These are phyloP conservation scores for Ptychadena robeensis DNA, from an alignment of 2,797 vertebrate genomes.

Conservation along the genomic window DNA sequence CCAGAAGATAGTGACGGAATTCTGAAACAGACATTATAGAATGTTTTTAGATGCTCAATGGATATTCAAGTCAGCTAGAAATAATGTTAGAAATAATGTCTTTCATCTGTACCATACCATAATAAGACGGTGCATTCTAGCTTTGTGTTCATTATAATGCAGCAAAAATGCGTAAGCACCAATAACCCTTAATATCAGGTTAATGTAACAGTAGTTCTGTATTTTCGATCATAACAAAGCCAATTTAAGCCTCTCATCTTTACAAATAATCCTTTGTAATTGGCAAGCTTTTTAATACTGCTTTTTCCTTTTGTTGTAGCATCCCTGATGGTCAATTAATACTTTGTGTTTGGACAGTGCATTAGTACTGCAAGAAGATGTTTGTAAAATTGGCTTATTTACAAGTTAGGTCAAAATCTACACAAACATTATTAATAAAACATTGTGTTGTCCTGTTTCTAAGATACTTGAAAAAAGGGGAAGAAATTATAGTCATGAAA, in stretches of 20 bases:
- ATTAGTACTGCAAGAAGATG: neutral
- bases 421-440: neutral
- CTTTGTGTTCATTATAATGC: neutral
- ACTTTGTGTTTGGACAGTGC: neutral
- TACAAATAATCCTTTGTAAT: constrained; percentile 2
- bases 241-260: neutral
- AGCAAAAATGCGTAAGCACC: neutral
- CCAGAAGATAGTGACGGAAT: neutral
- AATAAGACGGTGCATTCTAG: neutral
- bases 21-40: neutral
- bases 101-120: neutral
- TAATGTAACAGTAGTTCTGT: neutral
- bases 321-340: constrained; percentile 11
- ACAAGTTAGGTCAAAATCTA: neutral
- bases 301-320: neutral
- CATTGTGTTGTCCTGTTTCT: neutral
- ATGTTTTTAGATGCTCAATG: neutral
- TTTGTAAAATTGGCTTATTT: neutral
- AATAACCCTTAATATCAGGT: too few relatives aligned
- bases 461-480: neutral
- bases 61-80: neutral
- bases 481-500: neutral
- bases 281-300: neutral
- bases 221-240: constrained; percentile 3
- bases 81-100: neutral